These are phyloP conservation scores for Tethea ocularis DNA, from an alignment of 2,888 invertebrate genomes.

Conservation along the genomic window DNA sequence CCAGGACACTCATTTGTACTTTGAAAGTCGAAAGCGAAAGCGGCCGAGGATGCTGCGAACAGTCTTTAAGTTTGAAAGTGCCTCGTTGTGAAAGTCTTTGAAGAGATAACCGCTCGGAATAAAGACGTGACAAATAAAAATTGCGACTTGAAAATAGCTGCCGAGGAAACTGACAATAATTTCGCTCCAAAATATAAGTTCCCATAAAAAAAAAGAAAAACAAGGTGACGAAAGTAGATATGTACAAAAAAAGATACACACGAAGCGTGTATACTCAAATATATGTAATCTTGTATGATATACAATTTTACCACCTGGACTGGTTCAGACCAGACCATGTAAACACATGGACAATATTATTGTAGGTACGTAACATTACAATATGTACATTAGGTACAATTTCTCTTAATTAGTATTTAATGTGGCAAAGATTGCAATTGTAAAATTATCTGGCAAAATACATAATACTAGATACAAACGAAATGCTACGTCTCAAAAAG, in stretches of 20 bases:
- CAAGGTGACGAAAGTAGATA: not conserved
- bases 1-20: slow-evolving; percentile 71
- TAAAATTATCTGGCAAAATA: slow-evolving; percentile 56
- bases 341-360: slow-evolving; percentile 60
- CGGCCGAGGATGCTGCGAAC: slow-evolving; percentile 34
- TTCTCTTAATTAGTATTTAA: slow-evolving; percentile 39
- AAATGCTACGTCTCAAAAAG: slow-evolving; percentile 61
- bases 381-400: slow-evolving; percentile 37
- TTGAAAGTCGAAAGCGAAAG: slow-evolving; percentile 61
- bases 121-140: not conserved
- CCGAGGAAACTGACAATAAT: slow-evolving; percentile 1
- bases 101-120: not conserved
- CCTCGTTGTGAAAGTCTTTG: slow-evolving; percentile 1
- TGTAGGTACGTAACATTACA: slow-evolving; percentile 52
- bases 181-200: not conserved
- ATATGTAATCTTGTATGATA: slow-evolving; percentile 32
- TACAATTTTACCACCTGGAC: slow-evolving; percentile 48
- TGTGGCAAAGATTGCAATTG: slow-evolving; percentile 66
- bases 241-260: slow-evolving; percentile 5
- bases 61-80: slow-evolving; percentile 25
- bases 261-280: not conserved
- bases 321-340: slow-evolving; percentile 41
- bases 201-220: not conserved
- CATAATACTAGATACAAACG: slow-evolving; percentile 46
- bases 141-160: slow-evolving; percentile 5